Evolutionary conservation across 2,797 vertebrate genomes (phyloP).

Genomic region (Ceryle rudis): DNA sequence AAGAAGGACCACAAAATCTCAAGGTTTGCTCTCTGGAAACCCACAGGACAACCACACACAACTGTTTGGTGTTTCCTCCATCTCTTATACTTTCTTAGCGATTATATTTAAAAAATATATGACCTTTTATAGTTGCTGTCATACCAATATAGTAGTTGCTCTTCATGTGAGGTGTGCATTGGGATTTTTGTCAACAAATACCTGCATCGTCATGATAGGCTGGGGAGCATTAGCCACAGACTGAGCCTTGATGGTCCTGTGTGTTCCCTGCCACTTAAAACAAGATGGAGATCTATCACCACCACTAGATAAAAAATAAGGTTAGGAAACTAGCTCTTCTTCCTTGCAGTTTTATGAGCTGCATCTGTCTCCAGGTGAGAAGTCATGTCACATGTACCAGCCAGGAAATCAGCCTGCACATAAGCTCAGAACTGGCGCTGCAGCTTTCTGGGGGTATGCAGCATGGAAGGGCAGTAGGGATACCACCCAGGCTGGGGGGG

Average conservation of each 20-base stretch:
- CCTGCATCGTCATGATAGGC: not conserved
- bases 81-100: not conserved
- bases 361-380: not conserved
- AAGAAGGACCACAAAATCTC: not conserved
- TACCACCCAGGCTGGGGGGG: too few relatives aligned
- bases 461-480: not conserved
- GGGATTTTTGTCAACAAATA: not conserved
- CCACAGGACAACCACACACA: not conserved
- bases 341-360: not conserved
- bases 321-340: not conserved
- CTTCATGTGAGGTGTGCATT: not conserved
- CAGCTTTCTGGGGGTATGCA: not conserved
- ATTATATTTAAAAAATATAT: not conserved
- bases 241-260: not conserved
- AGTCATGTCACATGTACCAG: not conserved
- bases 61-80: not conserved
- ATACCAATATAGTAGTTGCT: not conserved
- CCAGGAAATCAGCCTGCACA: rapidly evolving
- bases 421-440: not conserved
- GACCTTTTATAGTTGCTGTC: not conserved
- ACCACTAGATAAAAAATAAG: not conserved
- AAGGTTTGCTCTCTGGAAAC: not conserved
- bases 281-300: not conserved
- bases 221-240: too few relatives aligned
- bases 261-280: not conserved